phyloP scores from a whole-genome alignment of 2,888 invertebrate species.

The Iphiclides podalirius region DNA sequence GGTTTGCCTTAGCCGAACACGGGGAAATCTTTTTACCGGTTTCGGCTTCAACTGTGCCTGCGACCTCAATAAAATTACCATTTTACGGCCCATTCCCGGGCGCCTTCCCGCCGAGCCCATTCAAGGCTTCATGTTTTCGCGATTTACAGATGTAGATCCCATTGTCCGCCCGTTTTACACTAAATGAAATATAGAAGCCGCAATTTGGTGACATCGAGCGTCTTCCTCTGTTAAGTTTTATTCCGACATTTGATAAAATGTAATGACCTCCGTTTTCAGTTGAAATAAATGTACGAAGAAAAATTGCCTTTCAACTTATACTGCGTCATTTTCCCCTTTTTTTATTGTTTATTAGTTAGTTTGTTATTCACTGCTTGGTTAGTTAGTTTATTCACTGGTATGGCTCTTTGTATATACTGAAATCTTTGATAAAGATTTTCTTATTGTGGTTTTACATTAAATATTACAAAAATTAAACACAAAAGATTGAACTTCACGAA shows the following conservation, averaged over 20 bases:
- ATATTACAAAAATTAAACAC: too few species aligned
- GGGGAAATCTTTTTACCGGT: constrained; percentile 4
- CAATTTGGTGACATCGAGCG: background rate
- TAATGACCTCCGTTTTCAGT: too few species aligned
- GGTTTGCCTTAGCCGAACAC: background rate
- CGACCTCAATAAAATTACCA: constrained; percentile 19
- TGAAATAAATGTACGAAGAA: too few species aligned
- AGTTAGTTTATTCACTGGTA: too few species aligned
- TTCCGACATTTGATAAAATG: background rate
- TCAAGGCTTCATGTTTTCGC: constrained; percentile 6
- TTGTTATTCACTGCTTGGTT: too few species aligned
- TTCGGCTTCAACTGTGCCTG: background rate
- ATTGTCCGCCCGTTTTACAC: constrained; percentile 1
- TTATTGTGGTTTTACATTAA: too few species aligned
- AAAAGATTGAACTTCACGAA: too few species aligned
- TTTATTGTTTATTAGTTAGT: too few species aligned
- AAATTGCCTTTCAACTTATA: background rate
- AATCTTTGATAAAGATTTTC: too few species aligned
- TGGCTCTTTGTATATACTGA: too few species aligned
- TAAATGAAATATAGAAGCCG: background rate
- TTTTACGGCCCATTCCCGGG: constrained; percentile 10
- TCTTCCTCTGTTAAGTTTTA: background rate
- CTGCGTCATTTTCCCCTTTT: too few species aligned
- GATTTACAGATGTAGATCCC: constrained; percentile 16
- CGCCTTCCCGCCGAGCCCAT: background rate